Base-by-base conservation (phyloP, 2,113 vertebrate genomes). In the Paramormyrops kingsleyae region DNA sequence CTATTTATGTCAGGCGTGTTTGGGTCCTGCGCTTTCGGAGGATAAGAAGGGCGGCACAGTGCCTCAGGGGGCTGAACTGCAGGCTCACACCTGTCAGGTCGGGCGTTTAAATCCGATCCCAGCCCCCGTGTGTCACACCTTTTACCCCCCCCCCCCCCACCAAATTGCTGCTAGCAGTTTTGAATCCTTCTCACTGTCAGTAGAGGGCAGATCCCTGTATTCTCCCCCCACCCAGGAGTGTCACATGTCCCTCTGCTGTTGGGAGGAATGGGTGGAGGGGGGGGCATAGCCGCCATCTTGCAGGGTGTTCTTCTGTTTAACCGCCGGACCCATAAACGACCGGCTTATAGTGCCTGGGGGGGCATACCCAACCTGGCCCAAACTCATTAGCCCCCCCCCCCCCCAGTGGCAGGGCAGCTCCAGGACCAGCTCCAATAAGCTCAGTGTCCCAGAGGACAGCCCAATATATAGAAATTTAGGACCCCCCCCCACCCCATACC, bases 361-460 rank as follows among this genome's bases (percentile, higher is more conserved):
- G 49, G 27, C 50, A 35, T 50, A 59, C 46, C 46, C 17, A 10
- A 35, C 66, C 62, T 93, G 91, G 87, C 93, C 92, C 92, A 89
- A 88, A 87, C 93, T 94, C 92, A 95, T 94, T 94, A 94, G 92
- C 92, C 27, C 87, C 42, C 1, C 66, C 92, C 27, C 87, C 42
- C 1, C 66, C 21, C 39, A 66, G 19, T 47, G 49, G n/a, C 27
- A 35, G 56, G 19, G 35, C 50, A 53, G n/a, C 88, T 9, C n/a
- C 31, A 87, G 87, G 44, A 92, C 92, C 92, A 93, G 92, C 89
- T 91, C 93, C 91, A 88, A 90, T 92, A 44, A 80, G 83, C 80
- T 89, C 44, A 27, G 93, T 17, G 88, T 95, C 94, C 94, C 94
- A 52, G 86, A 91, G 94, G 94, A 94, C 92, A 93, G 93, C 95